These are phyloP conservation scores for Noctua comes DNA, from an alignment of 2,888 invertebrate genomes.

Conservation along the genomic window DNA sequence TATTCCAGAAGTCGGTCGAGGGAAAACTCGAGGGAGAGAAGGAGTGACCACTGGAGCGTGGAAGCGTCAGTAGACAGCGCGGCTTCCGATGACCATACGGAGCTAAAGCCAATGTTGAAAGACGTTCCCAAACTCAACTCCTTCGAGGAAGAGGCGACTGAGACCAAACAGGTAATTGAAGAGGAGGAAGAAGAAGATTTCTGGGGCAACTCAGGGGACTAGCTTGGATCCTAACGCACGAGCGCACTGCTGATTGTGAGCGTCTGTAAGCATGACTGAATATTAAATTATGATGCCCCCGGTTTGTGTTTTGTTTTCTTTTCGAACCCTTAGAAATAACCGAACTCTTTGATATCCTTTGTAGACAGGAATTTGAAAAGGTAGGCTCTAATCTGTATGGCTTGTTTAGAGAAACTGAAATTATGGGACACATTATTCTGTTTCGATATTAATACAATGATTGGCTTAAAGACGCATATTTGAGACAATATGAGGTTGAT, in stretches of 20 bases:
- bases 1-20: slow-evolving; percentile 90
- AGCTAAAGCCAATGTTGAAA: slow-evolving; percentile 73
- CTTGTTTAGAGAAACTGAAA: slow-evolving; percentile 69
- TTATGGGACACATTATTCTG: slow-evolving; percentile 31
- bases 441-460: slow-evolving; percentile 32
- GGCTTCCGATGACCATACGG: slow-evolving; percentile 71
- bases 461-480: slow-evolving; percentile 46
- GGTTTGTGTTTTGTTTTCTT: slow-evolving; percentile 82
- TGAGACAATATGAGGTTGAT: slow-evolving; percentile 50
- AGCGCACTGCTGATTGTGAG: slow-evolving; percentile 75
- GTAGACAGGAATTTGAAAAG: slow-evolving; percentile 72
- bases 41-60: slow-evolving; percentile 79
- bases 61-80: slow-evolving; percentile 77
- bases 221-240: slow-evolving; percentile 78
- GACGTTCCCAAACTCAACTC: slow-evolving; percentile 83
- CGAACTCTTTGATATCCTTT: slow-evolving; percentile 71
- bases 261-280: slow-evolving; percentile 88
- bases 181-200: slow-evolving; percentile 84
- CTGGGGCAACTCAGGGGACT: slow-evolving; percentile 86
- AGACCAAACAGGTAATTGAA: slow-evolving; percentile 84
- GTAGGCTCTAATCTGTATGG: slow-evolving; percentile 81
- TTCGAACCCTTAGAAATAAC: slow-evolving; percentile 70
- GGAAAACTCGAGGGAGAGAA: slow-evolving; percentile 84
- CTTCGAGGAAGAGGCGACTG: slow-evolving; percentile 85
- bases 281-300: slow-evolving; percentile 83